phyloP scores from a whole-genome alignment of 2,888 invertebrate genomes.

The Aricia artaxerxes region DNA sequence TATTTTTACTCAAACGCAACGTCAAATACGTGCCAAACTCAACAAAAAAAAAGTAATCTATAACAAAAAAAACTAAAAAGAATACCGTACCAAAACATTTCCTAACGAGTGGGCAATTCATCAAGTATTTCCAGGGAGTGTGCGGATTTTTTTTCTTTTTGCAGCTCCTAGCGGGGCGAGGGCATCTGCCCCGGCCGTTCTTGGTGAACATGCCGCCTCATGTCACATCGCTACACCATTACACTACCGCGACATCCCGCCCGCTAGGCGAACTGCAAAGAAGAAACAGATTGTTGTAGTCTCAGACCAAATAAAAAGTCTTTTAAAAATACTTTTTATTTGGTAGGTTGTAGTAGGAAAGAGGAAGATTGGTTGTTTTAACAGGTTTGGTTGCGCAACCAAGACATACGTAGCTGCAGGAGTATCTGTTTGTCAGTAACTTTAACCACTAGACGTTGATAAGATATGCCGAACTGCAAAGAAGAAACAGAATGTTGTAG shows the following conservation, averaged over 20 bases:
- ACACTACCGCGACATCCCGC: slow-evolving; percentile 66
- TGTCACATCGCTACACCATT: slow-evolving; percentile 59
- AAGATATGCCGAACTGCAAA: slow-evolving; percentile 63
- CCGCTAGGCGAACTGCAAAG: slow-evolving; percentile 69
- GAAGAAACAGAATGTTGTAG: slow-evolving; percentile 72
- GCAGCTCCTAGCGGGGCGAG: slow-evolving; percentile 68
- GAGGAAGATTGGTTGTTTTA: slow-evolving; percentile 45
- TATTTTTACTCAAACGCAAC: too few species aligned
- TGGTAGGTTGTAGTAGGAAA: slow-evolving; percentile 49
- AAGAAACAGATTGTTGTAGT: slow-evolving; percentile 73
- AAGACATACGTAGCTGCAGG: background rate
- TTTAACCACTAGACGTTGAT: too few species aligned
- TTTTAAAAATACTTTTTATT: too few species aligned
- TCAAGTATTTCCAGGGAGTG: slow-evolving; percentile 81
- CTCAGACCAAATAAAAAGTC: too few species aligned
- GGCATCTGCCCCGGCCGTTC: slow-evolving; percentile 75
- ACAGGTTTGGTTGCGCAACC: background rate
- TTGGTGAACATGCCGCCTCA: slow-evolving; percentile 80
- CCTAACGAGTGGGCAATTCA: slow-evolving; percentile 82
- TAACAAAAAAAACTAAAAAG: slow-evolving; percentile 51
- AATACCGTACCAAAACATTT: slow-evolving; percentile 81
- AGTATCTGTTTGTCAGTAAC: too few species aligned
- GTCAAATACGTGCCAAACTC: background rate
- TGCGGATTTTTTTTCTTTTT: slow-evolving; percentile 78
- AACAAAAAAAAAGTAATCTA: slow-evolving; percentile 31